Evolutionary conservation across 2,888 invertebrate genomes (phyloP), one percentile per base, ranked within the genome.

Genomic region (Lasiommata megera): DNA sequence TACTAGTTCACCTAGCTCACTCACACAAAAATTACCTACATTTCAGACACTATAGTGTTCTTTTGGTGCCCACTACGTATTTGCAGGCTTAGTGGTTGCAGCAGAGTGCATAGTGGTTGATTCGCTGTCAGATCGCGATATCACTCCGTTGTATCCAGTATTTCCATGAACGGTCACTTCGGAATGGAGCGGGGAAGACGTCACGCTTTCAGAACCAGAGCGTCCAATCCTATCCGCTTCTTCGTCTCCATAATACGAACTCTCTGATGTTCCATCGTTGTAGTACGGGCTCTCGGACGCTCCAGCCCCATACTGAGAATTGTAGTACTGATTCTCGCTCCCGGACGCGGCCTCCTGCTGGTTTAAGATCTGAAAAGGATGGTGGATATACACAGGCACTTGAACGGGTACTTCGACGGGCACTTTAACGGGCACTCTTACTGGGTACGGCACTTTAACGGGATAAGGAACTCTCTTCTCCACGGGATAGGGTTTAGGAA

Each of bases 401-500:
- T 81, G 73, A 11, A 82, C 74, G 18, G 86, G 85, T 31, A 86
- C 82, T 55, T 74, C 73, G 6, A 82, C 73, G 8, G 79, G 78
- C 5, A 79, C 76, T 62, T 67, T 69, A 1, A 76, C 78, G n/a
- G 84, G 81, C 18, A 76, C 72, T 65, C 65, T 73, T 11, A 75
- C 73, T 14, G 75, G 71, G 54, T 72, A 74, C 2, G 82, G 86
- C 16, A 87, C 80, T 70, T 72, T 82, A 0, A 86, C 80, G 1
- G 73, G 75, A 34, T 71, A 69, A 0, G 89, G 89, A 5, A 90
- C 77, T 64, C 77, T 86, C 56, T 82, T 83, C 65, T 89, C 88
- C 0, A 83, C 78, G 12, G 84, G 82, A 12, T 73, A 77, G 41
- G 76, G 74, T 60, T 71, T 69, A 3, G 76, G 77, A 8, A 79